Evolutionary conservation across 2,888 invertebrate species (phyloP).

Genomic region (Cheilosia grossa): DNA sequence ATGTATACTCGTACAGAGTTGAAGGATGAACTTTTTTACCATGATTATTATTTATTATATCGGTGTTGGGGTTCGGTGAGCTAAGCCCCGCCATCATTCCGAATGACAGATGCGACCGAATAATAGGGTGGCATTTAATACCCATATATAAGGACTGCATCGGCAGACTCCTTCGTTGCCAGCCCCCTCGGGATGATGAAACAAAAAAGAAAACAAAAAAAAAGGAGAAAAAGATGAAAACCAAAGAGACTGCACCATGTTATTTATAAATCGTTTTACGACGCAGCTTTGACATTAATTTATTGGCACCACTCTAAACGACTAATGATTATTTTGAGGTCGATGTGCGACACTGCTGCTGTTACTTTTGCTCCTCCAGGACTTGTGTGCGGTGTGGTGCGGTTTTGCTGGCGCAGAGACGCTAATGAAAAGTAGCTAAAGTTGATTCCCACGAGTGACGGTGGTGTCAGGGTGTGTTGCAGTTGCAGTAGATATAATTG

Average conservation of each 20-base stretch:
- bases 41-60: conserved; percentile 74
- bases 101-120: conserved; percentile 72
- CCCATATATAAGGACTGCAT: conserved; percentile 60
- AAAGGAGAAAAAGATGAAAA: background rate
- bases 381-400: background rate
- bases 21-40: conserved; percentile 73
- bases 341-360: conserved; percentile 65
- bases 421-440: conserved; percentile 65
- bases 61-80: conserved; percentile 63
- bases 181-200: conserved; percentile 27
- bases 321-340: conserved; percentile 74
- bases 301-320: conserved; percentile 69
- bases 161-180: background rate
- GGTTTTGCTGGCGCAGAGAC: background rate
- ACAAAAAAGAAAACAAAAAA: conserved; percentile 3
- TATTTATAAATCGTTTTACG: conserved; percentile 75
- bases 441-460: conserved; percentile 32
- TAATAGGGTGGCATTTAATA: conserved; percentile 73
- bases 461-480: background rate
- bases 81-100: conserved; percentile 40
- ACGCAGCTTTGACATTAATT: conserved; percentile 74
- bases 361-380: conserved; percentile 44
- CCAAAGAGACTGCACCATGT: conserved; percentile 61
- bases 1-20: conserved; percentile 25
- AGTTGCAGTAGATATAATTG: conserved; percentile 1